Conservation (phyloP, 2,797 vertebrate genomes). For the Crax fasciolata region DNA sequence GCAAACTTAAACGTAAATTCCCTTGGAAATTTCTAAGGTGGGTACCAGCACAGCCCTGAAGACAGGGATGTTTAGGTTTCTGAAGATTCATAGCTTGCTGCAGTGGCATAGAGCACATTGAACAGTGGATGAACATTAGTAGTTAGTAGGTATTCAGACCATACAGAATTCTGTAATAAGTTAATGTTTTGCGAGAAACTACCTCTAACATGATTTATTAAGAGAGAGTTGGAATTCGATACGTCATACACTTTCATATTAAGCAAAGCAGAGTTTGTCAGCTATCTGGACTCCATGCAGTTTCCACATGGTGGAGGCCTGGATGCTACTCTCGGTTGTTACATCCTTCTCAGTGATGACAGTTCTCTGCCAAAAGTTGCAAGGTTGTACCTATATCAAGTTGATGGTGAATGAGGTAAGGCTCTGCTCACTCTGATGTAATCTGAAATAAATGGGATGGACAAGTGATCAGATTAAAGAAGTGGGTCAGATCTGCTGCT, state of each 20-base stretch:
- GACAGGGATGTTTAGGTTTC: neutral
- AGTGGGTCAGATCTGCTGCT: slow-evolving; percentile 60
- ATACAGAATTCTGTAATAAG: neutral
- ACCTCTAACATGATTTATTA: neutral
- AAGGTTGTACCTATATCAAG: slow-evolving; percentile 25
- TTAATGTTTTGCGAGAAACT: neutral
- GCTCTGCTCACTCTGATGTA: slow-evolving; percentile 51
- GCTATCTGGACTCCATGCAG: neutral
- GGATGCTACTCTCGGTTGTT: neutral
- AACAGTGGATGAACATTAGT: neutral
- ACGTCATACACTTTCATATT: neutral
- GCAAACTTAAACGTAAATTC: neutral
- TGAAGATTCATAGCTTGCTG: neutral
- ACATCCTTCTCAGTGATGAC: neutral
- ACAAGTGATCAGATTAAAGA: slow-evolving; percentile 73
- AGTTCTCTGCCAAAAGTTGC: slow-evolving; percentile 17
- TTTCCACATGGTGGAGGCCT: neutral
- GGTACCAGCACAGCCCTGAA: neutral
- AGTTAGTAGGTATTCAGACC: neutral
- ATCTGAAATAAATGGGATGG: slow-evolving; percentile 69
- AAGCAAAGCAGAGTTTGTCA: neutral
- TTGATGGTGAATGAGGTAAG: slow-evolving; percentile 52
- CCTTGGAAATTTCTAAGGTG: neutral
- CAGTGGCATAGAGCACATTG: neutral
- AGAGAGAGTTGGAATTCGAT: neutral